A percentile compares a stretch with the other conserved stretches of the same genome.
Evolutionary conservation across 2,888 invertebrate genomes (phyloP).

Genomic region (Drosophila macrothrix): DNA sequence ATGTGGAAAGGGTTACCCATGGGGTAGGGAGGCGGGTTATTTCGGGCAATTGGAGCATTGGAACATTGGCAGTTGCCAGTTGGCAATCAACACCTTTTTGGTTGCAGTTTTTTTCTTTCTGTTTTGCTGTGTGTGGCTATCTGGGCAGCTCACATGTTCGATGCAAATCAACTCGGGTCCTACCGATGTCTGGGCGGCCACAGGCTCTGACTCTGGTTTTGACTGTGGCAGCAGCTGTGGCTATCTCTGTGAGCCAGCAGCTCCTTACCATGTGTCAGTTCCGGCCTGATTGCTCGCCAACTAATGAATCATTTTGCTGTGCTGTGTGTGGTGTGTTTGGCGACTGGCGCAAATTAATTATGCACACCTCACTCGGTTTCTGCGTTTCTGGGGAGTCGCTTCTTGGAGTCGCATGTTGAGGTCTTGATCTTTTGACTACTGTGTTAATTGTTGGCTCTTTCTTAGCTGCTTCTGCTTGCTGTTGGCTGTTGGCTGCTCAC

Average conservation of each 20-base stretch:
- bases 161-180: constrained; percentile 78
- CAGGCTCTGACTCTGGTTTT: constrained; percentile 41
- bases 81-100: constrained; percentile 78
- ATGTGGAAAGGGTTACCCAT: not conserved
- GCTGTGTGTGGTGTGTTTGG: constrained; percentile 29
- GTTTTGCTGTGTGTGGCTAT: constrained; percentile 42
- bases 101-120: constrained; percentile 6
- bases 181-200: constrained; percentile 60
- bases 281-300: constrained; percentile 76
- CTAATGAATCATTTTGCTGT: constrained; percentile 83
- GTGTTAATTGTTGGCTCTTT: constrained; percentile 83
- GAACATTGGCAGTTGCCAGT: constrained; percentile 39
- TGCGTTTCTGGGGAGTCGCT: constrained; percentile 36
- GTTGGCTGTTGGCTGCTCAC: constrained; percentile 33
- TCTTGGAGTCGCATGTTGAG: constrained; percentile 57
- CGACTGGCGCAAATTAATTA: constrained; percentile 83
- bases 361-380: constrained; percentile 79
- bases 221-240: constrained; percentile 22
- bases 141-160: constrained; percentile 76
- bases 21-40: not conserved
- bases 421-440: constrained; percentile 85
- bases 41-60: constrained; percentile 23
- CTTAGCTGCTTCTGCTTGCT: constrained; percentile 6
- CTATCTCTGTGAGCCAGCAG: constrained; percentile 45
- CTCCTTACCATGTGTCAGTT: constrained; percentile 73